Evolutionary conservation across 64 coral and sea anemone genomes (phyloP), one percentile per base, ranked within the genome.

Genomic region (Pocillopora damicornis): DNA sequence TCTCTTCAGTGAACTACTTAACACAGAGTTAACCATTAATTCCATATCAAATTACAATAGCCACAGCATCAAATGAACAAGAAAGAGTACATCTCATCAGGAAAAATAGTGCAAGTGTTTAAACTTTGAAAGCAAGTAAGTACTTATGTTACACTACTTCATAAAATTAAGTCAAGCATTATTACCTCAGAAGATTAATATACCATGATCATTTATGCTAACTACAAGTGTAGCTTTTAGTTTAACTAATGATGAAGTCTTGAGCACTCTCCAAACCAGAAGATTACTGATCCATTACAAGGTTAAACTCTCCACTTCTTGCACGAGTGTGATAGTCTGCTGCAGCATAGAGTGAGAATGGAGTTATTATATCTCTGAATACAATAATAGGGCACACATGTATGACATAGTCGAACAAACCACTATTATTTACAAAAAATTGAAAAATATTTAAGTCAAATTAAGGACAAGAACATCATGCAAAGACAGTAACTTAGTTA

Each of bases 281-380:
- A 73, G 81, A 72, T 85, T 85, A 85, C 15, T 85, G 81, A 85
- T 85, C 81, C 81, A 85, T 57, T 72, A 85, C 81, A 15, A 85
- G 64, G 81, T 85, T 85, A 85, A 20, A 85, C 37, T 85, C 81
- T 38, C 65, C 81, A 72, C 81, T 85, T 85, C 81, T 85, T 85
- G 81, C 72, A 30, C 63, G 81, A 85, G 63, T 85, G 81, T 85
- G 81, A 85, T 85, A 57, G 45, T 85, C 65, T 22, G 81, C 81
- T 85, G 81, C 64, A 73, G 81, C 65, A 85, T 58, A 85, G 81
- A 85, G 81, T 17, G 69, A 85, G 64, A 85, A 85, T 73, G 16
- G 25, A 65, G 58, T 85, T 51, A 51, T 51, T 51, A 51, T 51
- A 51, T 51, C 42, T 51, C 42, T 7, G 7, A 51, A 51, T 51